phyloP scores from a whole-genome alignment of 2,797 vertebrate genomes.

The Sphenopsis melanotis region DNA sequence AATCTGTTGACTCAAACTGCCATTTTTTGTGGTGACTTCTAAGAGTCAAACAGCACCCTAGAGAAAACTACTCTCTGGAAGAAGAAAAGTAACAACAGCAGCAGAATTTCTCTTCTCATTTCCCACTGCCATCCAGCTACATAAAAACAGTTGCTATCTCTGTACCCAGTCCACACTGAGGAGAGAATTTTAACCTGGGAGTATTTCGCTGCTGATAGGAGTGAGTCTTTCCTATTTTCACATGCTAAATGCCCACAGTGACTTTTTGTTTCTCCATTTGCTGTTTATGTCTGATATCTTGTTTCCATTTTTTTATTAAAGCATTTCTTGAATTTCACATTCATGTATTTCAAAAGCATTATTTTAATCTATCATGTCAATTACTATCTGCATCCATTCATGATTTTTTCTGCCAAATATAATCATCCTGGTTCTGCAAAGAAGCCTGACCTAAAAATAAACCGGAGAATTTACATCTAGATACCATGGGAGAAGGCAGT shows the following conservation, averaged over 20 bases:
- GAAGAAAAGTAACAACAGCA: constrained; percentile 9
- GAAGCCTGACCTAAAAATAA: constrained; percentile 13
- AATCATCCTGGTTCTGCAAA: not conserved
- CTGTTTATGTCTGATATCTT: not conserved
- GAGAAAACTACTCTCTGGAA: constrained; percentile 29
- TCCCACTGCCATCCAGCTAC: not conserved
- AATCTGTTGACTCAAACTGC: constrained; percentile 37
- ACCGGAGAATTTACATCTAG: not conserved
- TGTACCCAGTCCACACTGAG: not conserved
- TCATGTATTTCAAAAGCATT: not conserved
- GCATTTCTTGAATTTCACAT: not conserved
- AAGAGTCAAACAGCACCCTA: not conserved
- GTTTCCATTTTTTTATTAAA: not conserved
- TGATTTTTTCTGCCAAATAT: not conserved
- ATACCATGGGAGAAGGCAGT: not conserved
- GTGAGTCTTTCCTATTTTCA: not conserved
- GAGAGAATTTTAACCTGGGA: not conserved
- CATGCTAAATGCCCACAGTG: not conserved
- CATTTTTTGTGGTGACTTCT: not conserved
- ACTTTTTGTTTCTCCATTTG: not conserved
- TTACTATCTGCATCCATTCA: not conserved
- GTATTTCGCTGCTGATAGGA: not conserved
- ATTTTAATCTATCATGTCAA: not conserved
- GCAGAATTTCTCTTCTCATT: constrained; percentile 23
- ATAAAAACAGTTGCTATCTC: not conserved